Evolutionary conservation across 2,797 vertebrate species (phyloP).

Genomic region (Pseudomugil gertrudae): DNA sequence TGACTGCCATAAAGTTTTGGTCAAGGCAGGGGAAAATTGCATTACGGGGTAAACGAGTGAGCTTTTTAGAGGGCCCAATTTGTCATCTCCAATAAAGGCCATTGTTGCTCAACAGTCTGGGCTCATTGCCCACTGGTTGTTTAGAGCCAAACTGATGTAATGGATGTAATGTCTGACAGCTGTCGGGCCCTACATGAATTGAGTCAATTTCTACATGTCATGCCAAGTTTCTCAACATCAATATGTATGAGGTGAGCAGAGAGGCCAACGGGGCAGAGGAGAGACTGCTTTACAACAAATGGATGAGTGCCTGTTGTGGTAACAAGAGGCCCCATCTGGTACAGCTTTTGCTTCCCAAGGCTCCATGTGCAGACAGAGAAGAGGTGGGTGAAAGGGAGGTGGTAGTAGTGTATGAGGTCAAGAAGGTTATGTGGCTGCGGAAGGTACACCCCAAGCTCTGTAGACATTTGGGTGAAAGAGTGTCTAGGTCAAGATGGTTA

Average conservation of each 20-base stretch:
- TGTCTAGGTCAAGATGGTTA: constrained; percentile 59
- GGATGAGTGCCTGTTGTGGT: constrained; percentile 66
- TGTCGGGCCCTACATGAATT: constrained; percentile 66
- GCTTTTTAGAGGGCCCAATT: constrained; percentile 75
- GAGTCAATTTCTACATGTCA: constrained; percentile 64
- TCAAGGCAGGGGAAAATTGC: constrained; percentile 73
- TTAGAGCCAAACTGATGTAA: constrained; percentile 72
- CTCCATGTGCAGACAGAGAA: constrained; percentile 50
- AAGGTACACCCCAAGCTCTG: constrained; percentile 54
- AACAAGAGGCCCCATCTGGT: constrained; percentile 75
- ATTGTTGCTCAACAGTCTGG: constrained; percentile 73
- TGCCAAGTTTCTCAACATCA: constrained; percentile 75
- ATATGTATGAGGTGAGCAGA: constrained; percentile 67
- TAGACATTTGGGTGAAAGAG: constrained; percentile 59
- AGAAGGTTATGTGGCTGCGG: constrained; percentile 41
- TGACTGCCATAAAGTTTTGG: constrained; percentile 49
- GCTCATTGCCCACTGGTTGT: constrained; percentile 71
- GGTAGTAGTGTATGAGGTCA: constrained; percentile 29
- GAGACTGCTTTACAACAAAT: constrained; percentile 54
- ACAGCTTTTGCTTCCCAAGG: constrained; percentile 63
- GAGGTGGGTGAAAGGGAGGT: constrained; percentile 23
- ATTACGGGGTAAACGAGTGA: constrained; percentile 52
- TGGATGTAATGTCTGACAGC: constrained; percentile 81
- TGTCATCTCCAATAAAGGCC: constrained; percentile 79
- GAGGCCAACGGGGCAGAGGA: constrained; percentile 48